These are phyloP conservation scores for Arctocebus calabarensis DNA, from an alignment of 2,797 vertebrate species.

Conservation along the genomic window DNA sequence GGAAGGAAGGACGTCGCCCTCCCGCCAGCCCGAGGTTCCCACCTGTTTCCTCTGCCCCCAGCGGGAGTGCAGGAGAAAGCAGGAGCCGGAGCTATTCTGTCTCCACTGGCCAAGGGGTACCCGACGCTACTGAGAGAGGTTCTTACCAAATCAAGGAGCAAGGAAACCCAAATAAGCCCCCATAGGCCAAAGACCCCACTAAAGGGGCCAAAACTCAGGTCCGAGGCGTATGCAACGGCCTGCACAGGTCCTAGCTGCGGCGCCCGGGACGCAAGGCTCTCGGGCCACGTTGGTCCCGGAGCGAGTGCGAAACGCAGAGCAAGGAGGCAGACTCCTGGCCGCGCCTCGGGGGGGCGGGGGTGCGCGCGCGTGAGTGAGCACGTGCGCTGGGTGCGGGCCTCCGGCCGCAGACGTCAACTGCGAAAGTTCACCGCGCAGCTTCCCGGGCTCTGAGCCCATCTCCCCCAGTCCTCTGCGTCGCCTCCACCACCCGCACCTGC, in stretches of 20 bases:
- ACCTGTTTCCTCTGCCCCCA: slow-evolving; percentile 41
- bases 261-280: background rate
- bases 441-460: background rate
- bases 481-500: background rate
- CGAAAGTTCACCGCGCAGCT: background rate
- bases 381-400: slow-evolving; percentile 11
- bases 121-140: too few species aligned
- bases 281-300: background rate
- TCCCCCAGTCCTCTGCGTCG: background rate
- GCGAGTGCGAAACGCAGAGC: background rate
- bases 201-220: background rate
- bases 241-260: background rate
- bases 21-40: background rate
- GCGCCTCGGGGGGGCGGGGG: background rate
- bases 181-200: background rate
- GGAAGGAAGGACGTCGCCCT: background rate
- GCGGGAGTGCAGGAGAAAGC: rapidly evolving
- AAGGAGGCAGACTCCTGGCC: background rate
- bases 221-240: background rate
- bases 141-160: background rate
- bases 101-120: background rate
- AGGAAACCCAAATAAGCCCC: background rate
- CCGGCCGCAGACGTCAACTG: background rate
- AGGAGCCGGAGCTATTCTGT: background rate
- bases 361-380: background rate